Conservation (phyloP, 2,888 invertebrate species). For the Apotomis betuletana region DNA sequence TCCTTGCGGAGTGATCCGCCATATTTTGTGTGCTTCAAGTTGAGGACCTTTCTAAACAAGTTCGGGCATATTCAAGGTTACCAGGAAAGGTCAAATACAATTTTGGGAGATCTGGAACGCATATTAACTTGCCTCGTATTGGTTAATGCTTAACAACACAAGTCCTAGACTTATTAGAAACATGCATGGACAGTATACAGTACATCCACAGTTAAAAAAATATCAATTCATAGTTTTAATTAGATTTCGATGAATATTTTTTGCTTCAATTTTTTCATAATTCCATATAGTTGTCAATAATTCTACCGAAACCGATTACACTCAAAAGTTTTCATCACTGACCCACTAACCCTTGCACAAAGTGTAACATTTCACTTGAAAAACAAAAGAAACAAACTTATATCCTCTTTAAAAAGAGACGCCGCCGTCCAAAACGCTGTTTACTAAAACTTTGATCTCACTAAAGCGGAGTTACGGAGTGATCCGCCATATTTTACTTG, state of each 20-base stretch:
- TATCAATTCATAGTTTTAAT: too few species aligned
- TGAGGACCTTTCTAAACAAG: slow-evolving; percentile 10
- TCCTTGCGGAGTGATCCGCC: slow-evolving; percentile 21
- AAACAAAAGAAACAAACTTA: not conserved
- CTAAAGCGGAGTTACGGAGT: slow-evolving; percentile 25
- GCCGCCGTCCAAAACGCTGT: slow-evolving; percentile 11
- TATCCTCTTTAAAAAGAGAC: not conserved
- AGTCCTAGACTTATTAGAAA: too few species aligned
- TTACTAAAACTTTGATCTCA: slow-evolving; percentile 31
- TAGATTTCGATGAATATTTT: too few species aligned
- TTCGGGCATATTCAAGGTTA: slow-evolving; percentile 18
- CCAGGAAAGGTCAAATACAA: slow-evolving; percentile 18
- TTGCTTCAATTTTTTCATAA: too few species aligned
- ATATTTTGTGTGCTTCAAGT: slow-evolving; percentile 31
- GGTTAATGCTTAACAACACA: too few species aligned
- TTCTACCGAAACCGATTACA: not conserved
- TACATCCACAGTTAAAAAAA: too few species aligned
- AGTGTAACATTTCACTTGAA: not conserved
- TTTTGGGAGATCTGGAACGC: slow-evolving; percentile 1
- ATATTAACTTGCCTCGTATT: not conserved
- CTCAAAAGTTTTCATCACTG: slow-evolving; percentile 5
- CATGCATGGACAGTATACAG: too few species aligned
- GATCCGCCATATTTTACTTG: slow-evolving; percentile 30
- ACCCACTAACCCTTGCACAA: not conserved
- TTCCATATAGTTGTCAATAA: too few species aligned